Evolutionary conservation across 2,113 vertebrate genomes (phyloP).

Genomic region (Salvator merianae): DNA sequence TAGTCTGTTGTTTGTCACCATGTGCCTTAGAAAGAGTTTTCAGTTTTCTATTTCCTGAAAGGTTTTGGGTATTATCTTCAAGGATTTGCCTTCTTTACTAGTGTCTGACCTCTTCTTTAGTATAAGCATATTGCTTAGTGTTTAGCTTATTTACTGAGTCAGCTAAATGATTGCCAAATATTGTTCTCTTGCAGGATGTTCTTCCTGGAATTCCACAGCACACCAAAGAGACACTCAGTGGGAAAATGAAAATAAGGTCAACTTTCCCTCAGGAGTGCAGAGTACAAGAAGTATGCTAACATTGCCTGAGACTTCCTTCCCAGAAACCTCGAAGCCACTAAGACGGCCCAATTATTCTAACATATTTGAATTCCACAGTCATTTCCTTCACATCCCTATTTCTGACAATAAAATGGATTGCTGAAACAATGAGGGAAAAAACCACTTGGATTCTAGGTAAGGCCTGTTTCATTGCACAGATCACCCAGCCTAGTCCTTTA

Average conservation of each 20-base stretch:
- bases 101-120: slow-evolving; percentile 65
- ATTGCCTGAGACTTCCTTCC: slow-evolving; percentile 60
- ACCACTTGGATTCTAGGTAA: not conserved
- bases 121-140: slow-evolving; percentile 60
- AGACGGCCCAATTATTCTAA: slow-evolving; percentile 53
- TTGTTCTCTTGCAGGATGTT: slow-evolving; percentile 74
- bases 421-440: slow-evolving; percentile 37
- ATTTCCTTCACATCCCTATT: slow-evolving; percentile 36
- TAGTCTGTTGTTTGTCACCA: slow-evolving; percentile 30
- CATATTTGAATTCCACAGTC: slow-evolving; percentile 46
- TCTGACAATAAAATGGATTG: slow-evolving; percentile 24
- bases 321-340: slow-evolving; percentile 66
- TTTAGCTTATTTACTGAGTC: slow-evolving; percentile 70
- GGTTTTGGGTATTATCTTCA: slow-evolving; percentile 68
- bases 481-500: no score
- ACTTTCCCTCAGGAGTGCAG: slow-evolving; percentile 70
- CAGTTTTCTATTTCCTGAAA: slow-evolving; percentile 59
- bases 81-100: slow-evolving; percentile 71
- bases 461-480: no score
- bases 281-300: slow-evolving; percentile 62
- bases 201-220: slow-evolving; percentile 75
- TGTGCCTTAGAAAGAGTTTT: slow-evolving; percentile 49
- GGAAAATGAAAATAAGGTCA: slow-evolving; percentile 75
- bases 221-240: slow-evolving; percentile 65
- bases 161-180: slow-evolving; percentile 69